Evolutionary conservation across 2,888 invertebrate genomes (phyloP), one percentile per base, ranked within the genome.

Genomic region (Leuctra nigra): DNA sequence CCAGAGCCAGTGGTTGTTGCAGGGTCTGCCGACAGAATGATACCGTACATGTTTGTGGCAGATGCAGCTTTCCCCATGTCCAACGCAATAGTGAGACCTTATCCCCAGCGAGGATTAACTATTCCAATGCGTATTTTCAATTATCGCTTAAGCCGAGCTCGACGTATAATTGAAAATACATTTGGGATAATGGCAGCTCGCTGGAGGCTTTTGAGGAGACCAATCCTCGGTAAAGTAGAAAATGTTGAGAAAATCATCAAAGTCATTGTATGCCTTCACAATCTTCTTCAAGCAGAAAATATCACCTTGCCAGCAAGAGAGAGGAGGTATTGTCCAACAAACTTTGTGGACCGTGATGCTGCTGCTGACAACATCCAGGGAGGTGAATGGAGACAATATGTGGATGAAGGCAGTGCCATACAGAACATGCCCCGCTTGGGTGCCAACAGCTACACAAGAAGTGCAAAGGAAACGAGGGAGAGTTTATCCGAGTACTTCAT

Each of bases 181-280:
- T 62, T 63, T 61, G 62, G 58, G n/a, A 35, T 61, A 6, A 25
- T 63, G 25, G 48, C 55, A 57, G 58, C 57, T 59, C 55, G 58
- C 29, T 57, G 53, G 41, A 11, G 54, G n/a, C 22, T 57, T 16
- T 55, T 57, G 3, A 13, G 39, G 22, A 56, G n/a, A 13, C 33
- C 53, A 2, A 54, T 54, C 2, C 22, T 23, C n/a, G 46, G 23
- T 1, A 46, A 46, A 22, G 3, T 46, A 23, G 23, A 2, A 20
- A 46, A 46, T 24, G 23, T 46, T 23, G 22, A 46, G 23, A 1
- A 2, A 7, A 46, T 46, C 4, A 46, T 46, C 9, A 6, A 46
- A 14, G 23, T 11, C 7, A 11, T 20, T 23, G 18, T 18, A 2
- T 46, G 46, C 14, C 23, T 46, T 2, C 46, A 46, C 23, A 46